Base-by-base conservation (phyloP, 2,888 invertebrate genomes). In the Synanthedon andrenaeformis region DNA sequence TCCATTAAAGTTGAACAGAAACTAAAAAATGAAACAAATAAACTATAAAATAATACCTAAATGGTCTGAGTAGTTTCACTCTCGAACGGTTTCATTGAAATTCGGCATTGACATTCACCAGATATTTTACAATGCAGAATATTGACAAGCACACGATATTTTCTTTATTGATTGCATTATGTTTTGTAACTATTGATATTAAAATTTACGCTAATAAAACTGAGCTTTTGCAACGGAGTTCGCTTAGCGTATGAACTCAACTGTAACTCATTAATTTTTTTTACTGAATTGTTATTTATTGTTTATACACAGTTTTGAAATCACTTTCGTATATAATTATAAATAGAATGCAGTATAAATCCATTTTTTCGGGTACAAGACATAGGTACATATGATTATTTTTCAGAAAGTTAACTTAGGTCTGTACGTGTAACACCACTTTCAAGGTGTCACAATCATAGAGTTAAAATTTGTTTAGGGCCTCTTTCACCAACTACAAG, bases 61-160 rank as follows among this genome's bases (percentile, higher is more conserved):
- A 45, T 12, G 1, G 3, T 45, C 45, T 14, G 23, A 17, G 3
- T 6, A 28, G 55, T 59, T 69, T 70, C 63, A 67, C 67, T 58
- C 61, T 69, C 60, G 58, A 72, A 49, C 66, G 65, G 55, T 65
- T 72, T 67, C 58, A 56, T 55, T 61, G 66, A 62, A 67, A 70
- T 57, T 19, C 62, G 80, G 78, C 81, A 81, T 83, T 85, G 84
- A 79, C 81, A 82, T 83, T 83, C 78, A 66, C 65, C 64, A 41
- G 28, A 52, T 35, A 35, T 59, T 58, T 60, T 57, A 52, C 52
- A 54, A 54, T 55, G 52, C 28, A 55, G 42, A 42, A 53, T 58
- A 56, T 53, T 55, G 57, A 58, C 61, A 60, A 62, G 58, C 63
- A 69, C 64, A 67, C 64, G 66, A 65, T 69, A 69, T 74, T 45